Percentiles rank a stretch among this genome's conserved stretches.
Conservation (phyloP, 2,888 invertebrate species). For the Drosophila buzzatii region DNA sequence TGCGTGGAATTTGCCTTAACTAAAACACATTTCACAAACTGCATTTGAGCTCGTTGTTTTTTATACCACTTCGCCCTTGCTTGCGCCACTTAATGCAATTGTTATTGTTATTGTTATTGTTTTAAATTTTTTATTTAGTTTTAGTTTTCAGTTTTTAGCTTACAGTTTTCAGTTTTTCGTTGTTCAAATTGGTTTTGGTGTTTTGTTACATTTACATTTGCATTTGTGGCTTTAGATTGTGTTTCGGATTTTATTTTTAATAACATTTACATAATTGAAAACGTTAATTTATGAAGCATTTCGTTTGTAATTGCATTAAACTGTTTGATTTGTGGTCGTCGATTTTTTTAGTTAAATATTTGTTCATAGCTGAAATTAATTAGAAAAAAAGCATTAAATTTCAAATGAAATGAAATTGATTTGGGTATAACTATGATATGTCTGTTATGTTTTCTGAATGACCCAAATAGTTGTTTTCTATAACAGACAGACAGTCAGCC, state of each 20-base stretch:
- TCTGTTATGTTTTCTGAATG: conserved; percentile 10
- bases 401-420: not conserved
- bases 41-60: conserved; percentile 61
- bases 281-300: conserved; percentile 14
- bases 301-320: conserved; percentile 11
- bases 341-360: conserved; percentile 15
- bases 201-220: conserved; percentile 9
- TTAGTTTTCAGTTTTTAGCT: not conserved
- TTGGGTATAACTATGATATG: not conserved
- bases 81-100: conserved; percentile 19
- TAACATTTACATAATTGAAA: conserved; percentile 28
- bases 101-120: conserved; percentile 17
- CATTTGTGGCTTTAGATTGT: conserved; percentile 7
- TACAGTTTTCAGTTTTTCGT: not conserved
- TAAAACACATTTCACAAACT: conserved; percentile 74
- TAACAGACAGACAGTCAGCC: not conserved
- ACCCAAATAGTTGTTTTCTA: conserved; percentile 32
- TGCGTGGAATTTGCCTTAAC: conserved; percentile 70
- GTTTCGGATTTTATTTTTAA: conserved; percentile 10
- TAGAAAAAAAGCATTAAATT: not conserved
- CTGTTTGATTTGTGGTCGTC: not conserved
- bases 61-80: conserved; percentile 1
- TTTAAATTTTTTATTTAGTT: not conserved
- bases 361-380: not conserved
- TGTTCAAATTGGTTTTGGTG: conserved; percentile 9